A percentile compares a stretch with the other conserved stretches of the same genome.
phyloP scores from a whole-genome alignment of 1,140 invertebrate species.

The Trichonephila clavata region DNA sequence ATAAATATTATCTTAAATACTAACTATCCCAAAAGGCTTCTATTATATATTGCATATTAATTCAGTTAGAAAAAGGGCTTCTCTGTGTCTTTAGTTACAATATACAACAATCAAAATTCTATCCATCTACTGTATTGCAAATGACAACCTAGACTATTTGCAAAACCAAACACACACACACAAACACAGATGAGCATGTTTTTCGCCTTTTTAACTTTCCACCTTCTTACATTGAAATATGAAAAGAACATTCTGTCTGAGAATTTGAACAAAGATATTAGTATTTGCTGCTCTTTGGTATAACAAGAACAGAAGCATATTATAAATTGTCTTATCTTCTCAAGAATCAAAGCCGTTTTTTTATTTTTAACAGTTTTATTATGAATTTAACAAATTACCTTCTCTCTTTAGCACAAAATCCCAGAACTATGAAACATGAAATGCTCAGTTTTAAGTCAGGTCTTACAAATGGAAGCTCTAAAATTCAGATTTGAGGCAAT shows the following conservation, averaged over 20 bases:
- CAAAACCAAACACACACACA: not conserved
- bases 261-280: not conserved
- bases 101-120: not conserved
- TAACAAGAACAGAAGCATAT: not conserved
- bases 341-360: not conserved
- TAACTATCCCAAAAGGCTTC: not conserved
- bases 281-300: not conserved
- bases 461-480: conserved; percentile 15
- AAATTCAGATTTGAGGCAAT: conserved; percentile 1
- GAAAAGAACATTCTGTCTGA: not conserved
- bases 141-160: not conserved
- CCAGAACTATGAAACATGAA: not conserved
- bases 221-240: not conserved
- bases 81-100: too few species aligned
- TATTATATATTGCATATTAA: not conserved
- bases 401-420: not conserved
- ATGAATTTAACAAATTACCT: not conserved
- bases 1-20: not conserved
- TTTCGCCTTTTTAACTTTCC: not conserved
- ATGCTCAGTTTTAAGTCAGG: not conserved
- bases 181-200: too few species aligned
- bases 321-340: not conserved
- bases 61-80: not conserved
- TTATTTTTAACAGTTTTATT: not conserved
- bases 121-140: not conserved